Evolutionary conservation across 2,797 vertebrate genomes (phyloP).

Genomic region (Octomys mimax): DNA sequence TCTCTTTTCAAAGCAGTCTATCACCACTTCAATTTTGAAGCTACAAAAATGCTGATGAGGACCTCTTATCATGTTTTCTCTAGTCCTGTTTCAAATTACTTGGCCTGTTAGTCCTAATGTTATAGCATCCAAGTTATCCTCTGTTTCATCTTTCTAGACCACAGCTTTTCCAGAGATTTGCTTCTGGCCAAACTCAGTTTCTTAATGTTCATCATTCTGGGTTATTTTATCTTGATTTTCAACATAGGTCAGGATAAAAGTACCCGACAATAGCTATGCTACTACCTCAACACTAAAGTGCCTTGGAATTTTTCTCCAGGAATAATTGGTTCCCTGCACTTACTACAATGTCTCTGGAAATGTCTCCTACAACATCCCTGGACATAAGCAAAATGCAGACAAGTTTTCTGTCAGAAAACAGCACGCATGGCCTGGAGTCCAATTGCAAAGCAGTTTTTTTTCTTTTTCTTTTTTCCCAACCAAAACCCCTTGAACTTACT

Average conservation of each 20-base stretch:
- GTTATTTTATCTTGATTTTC: background rate
- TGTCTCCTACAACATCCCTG: too few relatives aligned
- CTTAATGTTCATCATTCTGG: background rate
- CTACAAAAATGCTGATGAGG: background rate
- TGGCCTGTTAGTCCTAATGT: background rate
- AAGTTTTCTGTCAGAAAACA: background rate
- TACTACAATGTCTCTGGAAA: too few relatives aligned
- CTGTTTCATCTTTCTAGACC: background rate
- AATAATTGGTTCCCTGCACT: too few relatives aligned
- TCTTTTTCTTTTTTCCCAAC: background rate
- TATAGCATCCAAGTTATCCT: background rate
- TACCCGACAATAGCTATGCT: too few relatives aligned
- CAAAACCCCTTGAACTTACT: background rate
- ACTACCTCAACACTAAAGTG: background rate
- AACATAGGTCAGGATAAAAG: background rate
- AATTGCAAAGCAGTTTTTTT: background rate
- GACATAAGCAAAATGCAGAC: background rate
- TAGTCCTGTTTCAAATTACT: background rate
- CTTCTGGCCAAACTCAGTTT: background rate
- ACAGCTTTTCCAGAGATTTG: background rate
- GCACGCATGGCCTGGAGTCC: background rate
- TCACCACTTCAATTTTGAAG: background rate
- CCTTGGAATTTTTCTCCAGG: background rate
- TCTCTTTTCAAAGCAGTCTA: background rate
- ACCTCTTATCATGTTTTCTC: background rate